These are phyloP conservation scores for Tokudaia muenninki DNA, from an alignment of 2,797 vertebrate species.

Conservation along the genomic window DNA sequence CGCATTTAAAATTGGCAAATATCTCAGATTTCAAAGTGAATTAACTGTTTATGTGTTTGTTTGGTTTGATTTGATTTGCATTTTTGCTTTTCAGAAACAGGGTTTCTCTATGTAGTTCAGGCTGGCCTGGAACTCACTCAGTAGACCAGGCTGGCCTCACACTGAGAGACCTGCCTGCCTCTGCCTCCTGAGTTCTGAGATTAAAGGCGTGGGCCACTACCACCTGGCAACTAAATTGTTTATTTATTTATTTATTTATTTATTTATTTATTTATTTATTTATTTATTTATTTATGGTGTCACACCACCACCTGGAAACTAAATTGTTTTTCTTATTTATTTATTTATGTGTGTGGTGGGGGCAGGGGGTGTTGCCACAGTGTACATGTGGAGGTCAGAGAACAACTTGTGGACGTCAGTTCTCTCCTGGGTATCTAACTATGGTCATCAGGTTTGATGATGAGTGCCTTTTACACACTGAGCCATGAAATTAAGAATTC, in stretches of 20 bases:
- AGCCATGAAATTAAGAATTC: not conserved
- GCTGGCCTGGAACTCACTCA: not conserved
- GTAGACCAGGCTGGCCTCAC: not conserved
- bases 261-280: not conserved
- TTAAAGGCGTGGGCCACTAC: not conserved
- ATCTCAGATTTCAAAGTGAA: conserved; percentile 6
- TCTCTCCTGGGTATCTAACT: not conserved
- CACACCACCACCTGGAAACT: no score
- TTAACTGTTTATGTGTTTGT: not conserved
- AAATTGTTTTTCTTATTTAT: no score
- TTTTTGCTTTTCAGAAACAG: not conserved
- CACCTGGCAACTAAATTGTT: not conserved
- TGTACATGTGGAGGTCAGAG: not conserved
- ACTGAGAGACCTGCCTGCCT: not conserved
- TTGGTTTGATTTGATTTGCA: not conserved
- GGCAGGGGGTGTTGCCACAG: not conserved
- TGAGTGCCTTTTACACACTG: not conserved
- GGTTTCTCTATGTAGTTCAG: not conserved
- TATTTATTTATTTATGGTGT: not conserved
- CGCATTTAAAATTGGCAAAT: not conserved
- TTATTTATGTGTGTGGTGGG: not conserved
- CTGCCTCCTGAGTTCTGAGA: not conserved
- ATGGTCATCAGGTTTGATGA: not conserved
- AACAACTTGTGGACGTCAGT: not conserved
- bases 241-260: not conserved